phyloP scores from a whole-genome alignment of 2,888 invertebrate species.

The Eupithecia vulgata region DNA sequence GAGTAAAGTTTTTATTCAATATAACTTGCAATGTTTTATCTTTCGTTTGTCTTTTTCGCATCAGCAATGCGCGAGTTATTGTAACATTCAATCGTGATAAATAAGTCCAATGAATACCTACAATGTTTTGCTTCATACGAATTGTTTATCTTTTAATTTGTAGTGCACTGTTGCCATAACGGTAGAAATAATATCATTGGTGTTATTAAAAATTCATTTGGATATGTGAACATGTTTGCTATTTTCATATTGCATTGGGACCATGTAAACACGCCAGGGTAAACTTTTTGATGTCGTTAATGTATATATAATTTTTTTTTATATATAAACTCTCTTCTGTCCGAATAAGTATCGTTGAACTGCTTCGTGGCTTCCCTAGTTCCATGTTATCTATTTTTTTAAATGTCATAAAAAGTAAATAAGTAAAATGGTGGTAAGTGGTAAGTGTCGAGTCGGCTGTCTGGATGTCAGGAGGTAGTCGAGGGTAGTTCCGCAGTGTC shows the following conservation, averaged over 20 bases:
- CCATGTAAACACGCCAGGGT: not conserved
- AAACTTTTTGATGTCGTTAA: not conserved
- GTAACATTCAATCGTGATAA: slow-evolving; percentile 59
- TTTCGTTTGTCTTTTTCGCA: slow-evolving; percentile 73
- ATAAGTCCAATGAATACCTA: slow-evolving; percentile 47
- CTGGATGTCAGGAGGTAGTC: slow-evolving; percentile 47
- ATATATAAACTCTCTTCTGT: not conserved
- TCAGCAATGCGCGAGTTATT: slow-evolving; percentile 69
- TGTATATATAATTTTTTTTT: not conserved
- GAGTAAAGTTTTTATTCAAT: slow-evolving; percentile 82
- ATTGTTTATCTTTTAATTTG: slow-evolving; percentile 54
- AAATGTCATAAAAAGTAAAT: not conserved
- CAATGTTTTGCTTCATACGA: slow-evolving; percentile 44
- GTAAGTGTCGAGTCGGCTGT: not conserved
- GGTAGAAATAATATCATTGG: slow-evolving; percentile 26
- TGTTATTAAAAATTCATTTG: slow-evolving; percentile 28
- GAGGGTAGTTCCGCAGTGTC: slow-evolving; percentile 53
- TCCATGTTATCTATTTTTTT: not conserved
- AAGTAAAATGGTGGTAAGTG: not conserved
- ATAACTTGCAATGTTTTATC: slow-evolving; percentile 79
- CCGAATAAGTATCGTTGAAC: not conserved
- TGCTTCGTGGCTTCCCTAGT: not conserved
- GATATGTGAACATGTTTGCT: slow-evolving; percentile 28
- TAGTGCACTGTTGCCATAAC: slow-evolving; percentile 35
- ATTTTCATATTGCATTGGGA: slow-evolving; percentile 25